phyloP scores from a whole-genome alignment of 2,113 vertebrate genomes.

The Spermophilus dauricus region DNA sequence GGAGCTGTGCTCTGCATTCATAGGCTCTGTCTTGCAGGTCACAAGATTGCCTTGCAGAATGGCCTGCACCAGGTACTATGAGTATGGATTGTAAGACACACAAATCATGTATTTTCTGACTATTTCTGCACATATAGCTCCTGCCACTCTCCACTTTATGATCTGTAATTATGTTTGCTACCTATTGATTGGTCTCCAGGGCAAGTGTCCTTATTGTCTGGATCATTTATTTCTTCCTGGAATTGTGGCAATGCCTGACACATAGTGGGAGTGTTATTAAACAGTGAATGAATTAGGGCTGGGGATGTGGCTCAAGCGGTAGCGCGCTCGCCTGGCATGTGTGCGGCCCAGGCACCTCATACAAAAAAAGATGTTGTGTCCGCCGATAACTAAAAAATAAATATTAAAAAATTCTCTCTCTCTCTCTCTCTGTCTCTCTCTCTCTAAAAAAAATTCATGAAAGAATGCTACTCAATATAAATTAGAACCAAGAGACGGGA shows the following conservation, averaged over 20 bases:
- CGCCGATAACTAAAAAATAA: too few species aligned
- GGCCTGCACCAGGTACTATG: too few species aligned
- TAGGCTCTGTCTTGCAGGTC: not conserved
- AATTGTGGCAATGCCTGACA: not conserved
- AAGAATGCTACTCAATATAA: not conserved
- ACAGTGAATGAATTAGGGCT: not conserved
- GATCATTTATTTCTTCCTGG: not conserved
- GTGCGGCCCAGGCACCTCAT: too few species aligned
- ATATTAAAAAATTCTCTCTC: too few species aligned
- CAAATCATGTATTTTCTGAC: not conserved
- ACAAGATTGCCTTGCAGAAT: not conserved
- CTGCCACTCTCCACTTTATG: not conserved
- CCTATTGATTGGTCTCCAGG: not conserved
- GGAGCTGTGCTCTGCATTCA: not conserved
- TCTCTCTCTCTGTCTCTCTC: too few species aligned
- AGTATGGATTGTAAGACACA: not conserved
- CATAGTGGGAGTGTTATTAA: not conserved
- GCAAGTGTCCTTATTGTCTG: not conserved
- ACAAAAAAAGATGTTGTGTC: too few species aligned
- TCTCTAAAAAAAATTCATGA: not conserved
- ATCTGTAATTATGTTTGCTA: not conserved
- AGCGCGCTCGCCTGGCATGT: too few species aligned
- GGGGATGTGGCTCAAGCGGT: too few species aligned
- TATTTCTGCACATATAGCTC: not conserved
- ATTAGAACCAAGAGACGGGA: not conserved